A percentile compares a stretch with the other conserved stretches of the same genome.
phyloP scores from a whole-genome alignment of 2,888 invertebrate species.

The Romanomermis culicivorax region DNA sequence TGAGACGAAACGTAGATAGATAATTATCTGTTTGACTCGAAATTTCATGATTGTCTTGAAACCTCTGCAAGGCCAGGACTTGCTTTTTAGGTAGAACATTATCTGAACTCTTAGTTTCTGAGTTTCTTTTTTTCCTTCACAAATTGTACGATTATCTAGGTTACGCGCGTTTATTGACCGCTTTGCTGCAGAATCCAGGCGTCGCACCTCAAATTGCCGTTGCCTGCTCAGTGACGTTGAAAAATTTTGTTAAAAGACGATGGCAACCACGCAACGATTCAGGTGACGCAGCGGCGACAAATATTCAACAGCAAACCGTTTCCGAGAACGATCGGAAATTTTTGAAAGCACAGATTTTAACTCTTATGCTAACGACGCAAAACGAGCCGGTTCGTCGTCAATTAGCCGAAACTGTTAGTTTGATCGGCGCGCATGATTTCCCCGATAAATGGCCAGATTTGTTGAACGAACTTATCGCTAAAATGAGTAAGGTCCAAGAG shows the following conservation, averaged over 20 bases:
- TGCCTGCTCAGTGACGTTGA: slow-evolving; percentile 78
- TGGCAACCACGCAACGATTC: slow-evolving; percentile 39
- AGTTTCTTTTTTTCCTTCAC: no score
- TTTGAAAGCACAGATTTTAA: slow-evolving; percentile 57
- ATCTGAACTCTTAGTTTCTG: no score
- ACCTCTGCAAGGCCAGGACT: no score
- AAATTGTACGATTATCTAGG: no score
- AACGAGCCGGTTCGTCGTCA: slow-evolving; percentile 66
- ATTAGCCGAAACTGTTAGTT: slow-evolving; percentile 49
- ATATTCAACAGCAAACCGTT: no score
- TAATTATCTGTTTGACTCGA: no score
- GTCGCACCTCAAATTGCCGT: slow-evolving; percentile 59
- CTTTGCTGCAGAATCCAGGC: slow-evolving; percentile 51
- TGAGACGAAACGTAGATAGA: slow-evolving; percentile 1
- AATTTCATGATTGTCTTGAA: no score
- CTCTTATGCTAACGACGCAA: neutral
- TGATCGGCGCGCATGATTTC: slow-evolving; percentile 88
- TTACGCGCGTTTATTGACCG: slow-evolving; percentile 60
- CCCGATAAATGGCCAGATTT: slow-evolving; percentile 86
- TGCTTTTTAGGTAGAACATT: no score
- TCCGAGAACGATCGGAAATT: no score
- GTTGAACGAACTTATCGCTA: slow-evolving; percentile 73
- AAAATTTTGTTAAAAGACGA: slow-evolving; percentile 84
- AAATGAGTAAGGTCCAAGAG: slow-evolving; percentile 60
- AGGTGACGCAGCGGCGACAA: slow-evolving; percentile 35